These are phyloP conservation scores for Leptinotarsa haldemani DNA, from an alignment of 2,888 invertebrate species.

Conservation along the genomic window DNA sequence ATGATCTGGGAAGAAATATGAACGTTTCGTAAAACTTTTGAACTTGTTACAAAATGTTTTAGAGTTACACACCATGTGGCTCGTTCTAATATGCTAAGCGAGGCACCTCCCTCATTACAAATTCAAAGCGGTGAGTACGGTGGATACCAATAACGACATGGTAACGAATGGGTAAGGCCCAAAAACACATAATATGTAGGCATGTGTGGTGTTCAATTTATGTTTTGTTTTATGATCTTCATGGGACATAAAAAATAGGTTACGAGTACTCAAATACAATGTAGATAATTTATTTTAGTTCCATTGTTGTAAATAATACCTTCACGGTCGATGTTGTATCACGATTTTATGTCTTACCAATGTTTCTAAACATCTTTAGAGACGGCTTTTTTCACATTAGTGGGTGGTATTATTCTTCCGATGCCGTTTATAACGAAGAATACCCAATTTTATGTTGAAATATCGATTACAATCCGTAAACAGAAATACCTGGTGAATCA, in stretches of 20 bases:
- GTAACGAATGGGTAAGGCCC: slow-evolving; percentile 24
- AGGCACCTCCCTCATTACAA: not conserved
- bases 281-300: slow-evolving; percentile 51
- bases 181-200: slow-evolving; percentile 36
- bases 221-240: slow-evolving; percentile 55
- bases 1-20: fast-evolving
- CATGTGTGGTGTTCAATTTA: slow-evolving; percentile 56
- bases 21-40: too few species aligned
- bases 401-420: not conserved
- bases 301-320: slow-evolving; percentile 28
- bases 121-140: slow-evolving; percentile 20
- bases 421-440: not conserved
- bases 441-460: not conserved
- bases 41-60: too few species aligned
- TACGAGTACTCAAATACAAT: slow-evolving; percentile 56
- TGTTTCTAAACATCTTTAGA: slow-evolving; percentile 6
- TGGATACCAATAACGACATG: slow-evolving; percentile 20
- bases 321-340: slow-evolving; percentile 31
- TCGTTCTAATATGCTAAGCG: too few species aligned
- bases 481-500: too few species aligned
- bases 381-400: not conserved
- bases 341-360: slow-evolving; percentile 9
- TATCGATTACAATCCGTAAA: not conserved
- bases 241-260: slow-evolving; percentile 57
- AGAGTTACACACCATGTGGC: too few species aligned